Base-by-base conservation (phyloP, 2,797 vertebrate species). In the Liparis tanakae region DNA sequence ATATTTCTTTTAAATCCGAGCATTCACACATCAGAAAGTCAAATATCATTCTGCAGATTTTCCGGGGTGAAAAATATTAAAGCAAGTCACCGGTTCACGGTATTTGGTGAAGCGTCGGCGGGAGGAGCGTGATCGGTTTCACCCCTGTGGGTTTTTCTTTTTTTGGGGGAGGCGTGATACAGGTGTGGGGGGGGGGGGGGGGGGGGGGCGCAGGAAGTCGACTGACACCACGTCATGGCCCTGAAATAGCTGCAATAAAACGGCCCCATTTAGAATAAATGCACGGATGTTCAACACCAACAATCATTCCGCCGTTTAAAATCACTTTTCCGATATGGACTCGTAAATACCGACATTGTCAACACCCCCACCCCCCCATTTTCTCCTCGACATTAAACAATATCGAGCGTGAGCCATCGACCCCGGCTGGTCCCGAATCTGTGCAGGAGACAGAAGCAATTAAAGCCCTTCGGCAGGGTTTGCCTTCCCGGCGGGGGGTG, bases 361-460 rank as follows among this genome's bases (percentile, higher is more conserved):
- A 39, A 3, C 5, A 5, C 44, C 17, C 51, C 14, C 39, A 4
- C 59, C n/a, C 5, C 39, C 5, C 18, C 7, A 13, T 54, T 80
- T 73, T 76, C 65, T 73, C 56, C 68, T 39, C 60, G 78, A 88
- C 83, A 88, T 84, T 88, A 89, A 92, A 81, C 81, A 79, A 68
- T 86, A 92, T 93, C 58, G 89, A 90, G 73, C 65, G n/a, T 0
- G 34, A 56, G 85, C 69, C 48, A 90, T 92, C 77, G 88, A 91
- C 78, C 86, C 59, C 2, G 36, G 20, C 69, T 12, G 76, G 60
- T 76, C 79, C 82, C 74, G 78, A 85, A 90, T 84, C 85, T 76
- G 83, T 70, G 76, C 72, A 36, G 70, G 71, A 81, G 82, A 62
- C 72, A 65, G 58, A 90, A 73, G 80, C 85, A 83, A 92, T 91